Evolutionary conservation across 1,140 invertebrate genomes (phyloP), one percentile per base, ranked within the genome.

Genomic region (Megalopta genalis): DNA sequence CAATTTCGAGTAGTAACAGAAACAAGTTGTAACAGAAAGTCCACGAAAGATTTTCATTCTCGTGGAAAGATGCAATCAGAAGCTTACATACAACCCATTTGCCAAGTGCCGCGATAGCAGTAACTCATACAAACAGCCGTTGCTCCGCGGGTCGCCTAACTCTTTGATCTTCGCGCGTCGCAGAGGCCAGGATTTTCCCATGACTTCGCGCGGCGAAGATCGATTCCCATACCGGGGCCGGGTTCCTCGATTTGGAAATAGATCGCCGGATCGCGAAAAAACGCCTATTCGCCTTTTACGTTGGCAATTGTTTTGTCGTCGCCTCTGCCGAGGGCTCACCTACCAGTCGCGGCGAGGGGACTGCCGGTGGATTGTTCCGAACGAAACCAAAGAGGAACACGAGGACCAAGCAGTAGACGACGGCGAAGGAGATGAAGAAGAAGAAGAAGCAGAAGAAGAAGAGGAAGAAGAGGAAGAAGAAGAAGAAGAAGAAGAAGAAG

Each of bases 281-380:
- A 86, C 57, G 57, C 57, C 76, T 42, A 82, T 81, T 75, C 75
- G 60, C 69, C 67, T 81, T 83, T 74, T 80, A 77, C 54, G 77
- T 59, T 9, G 49, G 65, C 86, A 71, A 78, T 87, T 83, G 86
- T 87, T 87, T 86, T 85, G 86, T 80, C 82, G 67, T 82, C 73
- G 74, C 66, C 74, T 84, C 82, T 64, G 72, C 69, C 60, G 63
- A 71, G 60, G 72, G 71, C 62, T 79, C 66, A 32, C 65, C 62
- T 72, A n/a, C 37, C 64, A 32, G 16, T 27, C 16, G 14, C 21
- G 23, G 25, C 52, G 42, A 82, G 54, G 73, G 68, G 49, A 46
- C 52, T 64, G 42, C 75, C 68, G 71, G 76, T 57, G 78, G 60
- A 72, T 74, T 80, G 65, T 75, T 63, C 59, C 66, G 65, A 57